Percentiles rank a stretch among this genome's conserved stretches.
These are phyloP conservation scores for Elephas maximus DNA, from an alignment of 2,113 vertebrate genomes.

Conservation along the genomic window DNA sequence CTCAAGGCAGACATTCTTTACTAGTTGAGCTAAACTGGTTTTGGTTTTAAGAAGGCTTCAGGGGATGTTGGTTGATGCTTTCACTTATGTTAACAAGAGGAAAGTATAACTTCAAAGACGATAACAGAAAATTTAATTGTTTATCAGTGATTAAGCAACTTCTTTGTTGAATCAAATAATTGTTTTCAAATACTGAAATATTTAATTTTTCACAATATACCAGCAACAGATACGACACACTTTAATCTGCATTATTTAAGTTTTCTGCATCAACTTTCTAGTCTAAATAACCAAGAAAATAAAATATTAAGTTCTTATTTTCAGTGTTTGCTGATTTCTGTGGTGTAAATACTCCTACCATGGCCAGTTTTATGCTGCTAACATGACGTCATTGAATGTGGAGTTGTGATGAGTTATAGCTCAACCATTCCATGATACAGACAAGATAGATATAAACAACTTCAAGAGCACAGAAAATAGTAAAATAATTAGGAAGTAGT, in stretches of 20 bases:
- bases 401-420: not conserved
- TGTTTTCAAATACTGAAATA: not conserved
- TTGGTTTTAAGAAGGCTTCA: not conserved
- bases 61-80: not conserved
- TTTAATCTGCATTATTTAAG: not conserved
- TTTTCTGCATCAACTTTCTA: not conserved
- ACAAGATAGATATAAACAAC: not conserved
- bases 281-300: not conserved
- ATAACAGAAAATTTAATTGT: not conserved
- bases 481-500: not conserved
- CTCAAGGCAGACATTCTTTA: too few relatives aligned
- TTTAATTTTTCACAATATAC: not conserved
- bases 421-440: not conserved
- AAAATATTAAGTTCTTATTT: not conserved
- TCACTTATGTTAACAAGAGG: not conserved
- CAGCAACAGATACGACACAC: not conserved
- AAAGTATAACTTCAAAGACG: not conserved
- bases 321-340: not conserved
- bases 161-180: not conserved
- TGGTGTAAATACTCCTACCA: not conserved
- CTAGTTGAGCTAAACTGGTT: not conserved
- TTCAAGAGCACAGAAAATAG: not conserved
- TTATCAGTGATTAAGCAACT: not conserved
- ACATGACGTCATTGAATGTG: not conserved
- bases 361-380: not conserved